A percentile compares a stretch with the other conserved stretches of the same genome.
Conservation (phyloP, 2,113 vertebrate genomes). For the Fukomys damarensis region DNA sequence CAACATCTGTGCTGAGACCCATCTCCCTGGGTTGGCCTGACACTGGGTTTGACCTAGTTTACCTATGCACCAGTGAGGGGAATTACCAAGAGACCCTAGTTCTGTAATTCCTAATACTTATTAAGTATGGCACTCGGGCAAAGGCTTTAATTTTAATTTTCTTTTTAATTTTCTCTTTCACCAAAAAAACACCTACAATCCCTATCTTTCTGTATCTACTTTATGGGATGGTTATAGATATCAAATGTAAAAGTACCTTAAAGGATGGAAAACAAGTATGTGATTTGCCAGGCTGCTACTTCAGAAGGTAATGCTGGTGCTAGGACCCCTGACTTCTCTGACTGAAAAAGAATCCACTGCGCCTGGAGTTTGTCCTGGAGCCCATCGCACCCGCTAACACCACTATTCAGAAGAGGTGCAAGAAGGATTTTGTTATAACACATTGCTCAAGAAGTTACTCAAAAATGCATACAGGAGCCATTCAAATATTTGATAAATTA, state of each 20-base stretch:
- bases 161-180: neutral
- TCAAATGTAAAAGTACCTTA: neutral
- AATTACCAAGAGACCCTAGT: neutral
- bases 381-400: too few relatives aligned
- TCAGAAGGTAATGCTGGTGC: too few relatives aligned
- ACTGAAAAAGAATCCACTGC: neutral
- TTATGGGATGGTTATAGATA: neutral
- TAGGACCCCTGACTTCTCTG: neutral
- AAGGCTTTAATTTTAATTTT: neutral
- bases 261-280: accelerated
- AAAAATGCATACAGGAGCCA: neutral
- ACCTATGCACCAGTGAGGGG: neutral
- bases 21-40: neutral
- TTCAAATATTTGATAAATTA: constrained; percentile 24
- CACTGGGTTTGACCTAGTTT: neutral
- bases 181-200: neutral
- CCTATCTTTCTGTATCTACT: neutral
- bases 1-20: neutral
- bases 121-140: neutral
- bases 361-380: neutral
- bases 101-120: neutral
- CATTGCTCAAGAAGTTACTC: neutral
- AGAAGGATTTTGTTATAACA: neutral
- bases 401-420: neutral
- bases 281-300: neutral